phyloP scores from a whole-genome alignment of 2,888 invertebrate genomes.

The Conomelus anceps region DNA sequence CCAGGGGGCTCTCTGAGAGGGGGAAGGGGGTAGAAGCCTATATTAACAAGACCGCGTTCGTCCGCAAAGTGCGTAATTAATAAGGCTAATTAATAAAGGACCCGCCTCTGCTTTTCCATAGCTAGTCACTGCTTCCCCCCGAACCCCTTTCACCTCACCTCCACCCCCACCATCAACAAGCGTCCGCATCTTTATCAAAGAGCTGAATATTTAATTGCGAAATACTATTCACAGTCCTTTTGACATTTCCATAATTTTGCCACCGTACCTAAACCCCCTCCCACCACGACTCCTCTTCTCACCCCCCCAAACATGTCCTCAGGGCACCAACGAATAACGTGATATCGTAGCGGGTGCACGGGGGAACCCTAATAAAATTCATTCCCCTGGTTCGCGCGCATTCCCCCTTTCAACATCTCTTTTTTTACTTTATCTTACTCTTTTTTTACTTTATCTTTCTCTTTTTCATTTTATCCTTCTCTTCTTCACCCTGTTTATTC shows the following conservation, averaged over 20 bases:
- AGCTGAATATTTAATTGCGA: constrained; percentile 24
- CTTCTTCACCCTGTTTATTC: neutral
- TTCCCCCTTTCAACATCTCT: neutral
- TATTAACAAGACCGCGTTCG: constrained; percentile 21
- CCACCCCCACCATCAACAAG: neutral
- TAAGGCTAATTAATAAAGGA: constrained; percentile 23
- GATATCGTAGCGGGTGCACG: neutral
- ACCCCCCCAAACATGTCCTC: too few species aligned
- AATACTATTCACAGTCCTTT: constrained; percentile 24
- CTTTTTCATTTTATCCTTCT: too few species aligned
- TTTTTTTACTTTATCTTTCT: too few species aligned
- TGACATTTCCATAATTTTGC: constrained; percentile 15
- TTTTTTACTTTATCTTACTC: too few species aligned
- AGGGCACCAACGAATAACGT: neutral
- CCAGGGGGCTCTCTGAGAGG: neutral
- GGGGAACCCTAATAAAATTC: neutral
- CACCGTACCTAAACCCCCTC: neutral
- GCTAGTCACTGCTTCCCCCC: neutral
- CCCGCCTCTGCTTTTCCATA: constrained; percentile 1
- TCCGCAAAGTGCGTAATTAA: constrained; percentile 27
- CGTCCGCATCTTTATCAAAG: constrained; percentile 16
- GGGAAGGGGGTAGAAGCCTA: neutral
- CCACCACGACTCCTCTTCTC: neutral
- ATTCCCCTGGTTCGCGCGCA: neutral
- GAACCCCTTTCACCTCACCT: neutral